Conservation (phyloP, 2,888 invertebrate species). For the Drosophila kuntzei region DNA sequence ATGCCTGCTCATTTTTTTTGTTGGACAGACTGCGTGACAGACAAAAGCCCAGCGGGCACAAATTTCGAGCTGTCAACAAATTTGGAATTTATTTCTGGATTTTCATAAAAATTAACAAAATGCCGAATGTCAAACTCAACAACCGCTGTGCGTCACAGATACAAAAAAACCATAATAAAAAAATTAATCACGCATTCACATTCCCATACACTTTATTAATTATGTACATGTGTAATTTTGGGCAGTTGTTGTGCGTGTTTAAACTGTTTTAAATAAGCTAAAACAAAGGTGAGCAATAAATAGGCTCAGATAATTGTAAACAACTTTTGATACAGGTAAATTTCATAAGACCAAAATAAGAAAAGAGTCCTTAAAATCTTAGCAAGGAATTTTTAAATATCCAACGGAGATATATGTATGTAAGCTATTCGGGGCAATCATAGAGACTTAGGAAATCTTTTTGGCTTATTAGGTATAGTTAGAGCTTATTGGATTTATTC, state of each 20-base stretch:
- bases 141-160: conserved; percentile 13
- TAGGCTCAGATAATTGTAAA: no score
- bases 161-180: conserved; percentile 6
- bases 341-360: no score
- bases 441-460: no score
- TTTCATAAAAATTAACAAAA: conserved; percentile 27
- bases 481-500: no score
- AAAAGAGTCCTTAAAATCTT: no score
- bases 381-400: no score
- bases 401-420: no score
- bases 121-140: conserved; percentile 33
- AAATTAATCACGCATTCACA: conserved; percentile 1
- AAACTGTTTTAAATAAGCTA: neutral
- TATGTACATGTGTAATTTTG: conserved; percentile 15
- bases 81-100: conserved; percentile 59
- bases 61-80: conserved; percentile 76
- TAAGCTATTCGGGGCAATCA: no score
- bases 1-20: conserved; percentile 27
- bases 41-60: conserved; percentile 60
- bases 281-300: neutral
- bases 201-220: neutral
- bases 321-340: no score
- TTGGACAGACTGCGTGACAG: conserved; percentile 45
- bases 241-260: conserved; percentile 10
- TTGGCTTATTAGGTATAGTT: no score